Evolutionary conservation across 2,888 invertebrate species (phyloP).

Genomic region (Geophilus truncorum): DNA sequence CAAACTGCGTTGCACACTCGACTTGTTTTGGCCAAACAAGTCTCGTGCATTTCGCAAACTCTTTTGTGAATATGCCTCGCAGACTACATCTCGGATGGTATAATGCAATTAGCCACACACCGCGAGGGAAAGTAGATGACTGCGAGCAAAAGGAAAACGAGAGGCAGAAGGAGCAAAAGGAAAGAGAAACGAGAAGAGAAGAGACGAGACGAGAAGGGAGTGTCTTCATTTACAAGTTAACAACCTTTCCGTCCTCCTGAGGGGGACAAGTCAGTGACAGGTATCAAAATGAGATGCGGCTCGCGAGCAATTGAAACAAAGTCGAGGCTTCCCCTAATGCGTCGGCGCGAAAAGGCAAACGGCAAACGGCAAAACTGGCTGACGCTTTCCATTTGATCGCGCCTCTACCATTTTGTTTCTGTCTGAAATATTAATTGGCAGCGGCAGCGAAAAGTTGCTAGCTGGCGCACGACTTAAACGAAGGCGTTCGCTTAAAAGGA

Average conservation of each 20-base stretch:
- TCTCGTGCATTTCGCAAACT: neutral
- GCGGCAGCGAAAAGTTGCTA: neutral
- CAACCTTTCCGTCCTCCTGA: slow-evolving; percentile 11
- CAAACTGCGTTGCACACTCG: neutral
- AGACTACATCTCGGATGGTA: neutral
- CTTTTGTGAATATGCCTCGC: neutral
- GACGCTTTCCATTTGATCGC: neutral
- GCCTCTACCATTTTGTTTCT: neutral
- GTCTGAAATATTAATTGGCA: slow-evolving; percentile 2
- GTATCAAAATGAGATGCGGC: slow-evolving; percentile 12
- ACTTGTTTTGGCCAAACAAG: slow-evolving; percentile 21
- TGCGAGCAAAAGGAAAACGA: neutral
- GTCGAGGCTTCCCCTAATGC: neutral
- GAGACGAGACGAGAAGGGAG: neutral
- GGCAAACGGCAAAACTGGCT: neutral
- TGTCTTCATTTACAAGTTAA: slow-evolving; percentile 27
- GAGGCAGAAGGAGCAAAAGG: neutral
- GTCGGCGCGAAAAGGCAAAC: neutral
- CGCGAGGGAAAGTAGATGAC: slow-evolving; percentile 10
- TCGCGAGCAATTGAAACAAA: slow-evolving; percentile 20
- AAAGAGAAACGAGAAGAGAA: neutral
- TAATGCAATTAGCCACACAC: slow-evolving; percentile 8
- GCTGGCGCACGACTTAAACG: neutral
- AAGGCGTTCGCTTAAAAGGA: neutral
- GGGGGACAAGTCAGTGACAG: slow-evolving; percentile 19